phyloP scores from a whole-genome alignment of 2,888 invertebrate genomes.

The Leptinotarsa haldemani region DNA sequence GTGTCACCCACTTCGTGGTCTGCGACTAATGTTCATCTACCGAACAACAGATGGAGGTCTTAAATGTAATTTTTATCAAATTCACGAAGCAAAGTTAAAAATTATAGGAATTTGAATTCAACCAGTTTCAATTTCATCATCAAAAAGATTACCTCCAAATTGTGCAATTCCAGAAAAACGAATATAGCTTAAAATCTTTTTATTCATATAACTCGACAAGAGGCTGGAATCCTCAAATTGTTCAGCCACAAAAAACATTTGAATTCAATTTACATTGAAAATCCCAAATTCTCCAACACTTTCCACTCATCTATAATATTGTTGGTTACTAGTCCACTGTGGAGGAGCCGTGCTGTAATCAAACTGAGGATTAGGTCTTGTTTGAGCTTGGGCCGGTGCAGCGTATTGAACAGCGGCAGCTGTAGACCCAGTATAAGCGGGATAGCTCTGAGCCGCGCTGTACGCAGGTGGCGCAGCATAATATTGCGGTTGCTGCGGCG shows the following conservation, averaged over 20 bases:
- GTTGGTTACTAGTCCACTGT: constrained; percentile 71
- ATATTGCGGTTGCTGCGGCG: constrained; percentile 66
- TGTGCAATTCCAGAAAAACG: too few relatives aligned
- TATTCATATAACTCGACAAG: too few relatives aligned
- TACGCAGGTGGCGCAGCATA: constrained; percentile 61
- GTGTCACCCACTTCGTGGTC: too few relatives aligned
- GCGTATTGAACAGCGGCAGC: constrained; percentile 61
- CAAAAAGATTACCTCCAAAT: too few relatives aligned
- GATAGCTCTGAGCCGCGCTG: constrained; percentile 60
- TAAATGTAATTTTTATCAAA: too few relatives aligned
- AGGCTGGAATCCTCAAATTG: too few relatives aligned
- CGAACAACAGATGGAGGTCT: too few relatives aligned
- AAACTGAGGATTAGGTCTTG: constrained; percentile 61
- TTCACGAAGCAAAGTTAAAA: too few relatives aligned
- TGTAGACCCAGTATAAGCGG: constrained; percentile 50
- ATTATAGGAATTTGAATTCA: too few relatives aligned
- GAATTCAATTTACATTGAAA: not conserved
- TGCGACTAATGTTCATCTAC: too few relatives aligned
- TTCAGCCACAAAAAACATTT: not conserved
- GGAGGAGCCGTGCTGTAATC: constrained; percentile 65
- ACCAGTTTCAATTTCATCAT: too few relatives aligned
- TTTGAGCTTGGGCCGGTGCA: constrained; percentile 56
- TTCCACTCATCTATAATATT: constrained; percentile 71
- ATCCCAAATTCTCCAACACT: not conserved
- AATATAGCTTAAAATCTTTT: too few relatives aligned